A percentile compares a stretch with the other conserved stretches of the same genome.
Conservation (phyloP, 2,797 vertebrate genomes). For the Rhynchonycteris naso region DNA sequence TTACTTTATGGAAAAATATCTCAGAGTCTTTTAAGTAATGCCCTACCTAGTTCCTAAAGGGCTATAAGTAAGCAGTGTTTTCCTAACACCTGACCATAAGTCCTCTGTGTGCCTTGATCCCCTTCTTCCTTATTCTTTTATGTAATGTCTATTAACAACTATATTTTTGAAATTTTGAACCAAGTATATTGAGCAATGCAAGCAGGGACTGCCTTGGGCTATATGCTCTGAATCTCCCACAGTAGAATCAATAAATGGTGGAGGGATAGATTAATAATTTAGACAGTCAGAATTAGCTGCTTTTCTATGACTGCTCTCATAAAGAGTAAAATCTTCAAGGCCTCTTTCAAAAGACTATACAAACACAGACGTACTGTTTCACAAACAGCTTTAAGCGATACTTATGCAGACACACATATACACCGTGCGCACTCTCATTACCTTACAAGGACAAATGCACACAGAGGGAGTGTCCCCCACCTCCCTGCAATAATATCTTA, state of each 20-base stretch:
- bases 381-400: conserved; percentile 29
- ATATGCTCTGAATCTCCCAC: not conserved
- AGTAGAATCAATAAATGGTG: conserved; percentile 5
- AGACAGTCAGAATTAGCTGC: conserved; percentile 13
- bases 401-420: not conserved
- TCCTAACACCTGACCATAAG: not conserved
- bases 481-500: not conserved
- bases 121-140: not conserved
- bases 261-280: conserved; percentile 49
- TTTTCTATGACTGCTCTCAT: not conserved
- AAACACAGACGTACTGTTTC: conserved; percentile 23
- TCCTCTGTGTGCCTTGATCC: not conserved
- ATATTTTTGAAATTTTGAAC: conserved; percentile 26
- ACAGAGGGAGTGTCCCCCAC: not conserved
- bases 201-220: not conserved
- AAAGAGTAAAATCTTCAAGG: not conserved
- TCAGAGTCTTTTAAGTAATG: not conserved
- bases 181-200: conserved; percentile 44
- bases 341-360: conserved; percentile 1
- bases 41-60: not conserved
- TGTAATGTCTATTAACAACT: conserved; percentile 16
- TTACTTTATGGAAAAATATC: not conserved
- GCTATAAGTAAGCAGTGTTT: not conserved
- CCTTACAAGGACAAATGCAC: not conserved
- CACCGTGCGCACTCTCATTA: not conserved